Conservation (phyloP, 2,113 vertebrate genomes). For the Tenebrosternarchus preto region DNA sequence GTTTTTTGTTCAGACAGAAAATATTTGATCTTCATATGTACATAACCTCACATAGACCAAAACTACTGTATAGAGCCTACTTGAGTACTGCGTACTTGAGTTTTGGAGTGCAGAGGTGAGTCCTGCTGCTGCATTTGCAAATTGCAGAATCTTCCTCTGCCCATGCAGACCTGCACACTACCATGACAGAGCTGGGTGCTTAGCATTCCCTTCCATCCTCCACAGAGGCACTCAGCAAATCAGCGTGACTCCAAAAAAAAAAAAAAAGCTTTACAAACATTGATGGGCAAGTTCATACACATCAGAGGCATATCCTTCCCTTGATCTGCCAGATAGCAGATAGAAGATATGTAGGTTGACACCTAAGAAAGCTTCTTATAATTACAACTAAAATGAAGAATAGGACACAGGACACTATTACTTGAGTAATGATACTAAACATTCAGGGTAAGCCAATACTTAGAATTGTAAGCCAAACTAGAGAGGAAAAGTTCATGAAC, state of each 20-base stretch:
- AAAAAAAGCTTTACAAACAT: background rate
- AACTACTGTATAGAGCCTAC: too few relatives aligned
- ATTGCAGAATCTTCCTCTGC: background rate
- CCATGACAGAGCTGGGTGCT: background rate
- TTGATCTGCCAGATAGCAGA: too few relatives aligned
- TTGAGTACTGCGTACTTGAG: too few relatives aligned
- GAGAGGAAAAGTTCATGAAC: too few relatives aligned
- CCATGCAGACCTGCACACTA: background rate
- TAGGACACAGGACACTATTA: background rate
- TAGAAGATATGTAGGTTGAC: background rate
- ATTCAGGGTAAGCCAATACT: too few relatives aligned
- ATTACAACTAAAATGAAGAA: background rate
- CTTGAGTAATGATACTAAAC: too few relatives aligned
- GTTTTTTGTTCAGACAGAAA: too few relatives aligned
- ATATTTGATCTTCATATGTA: too few relatives aligned
- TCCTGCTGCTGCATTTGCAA: background rate
- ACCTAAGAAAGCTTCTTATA: background rate
- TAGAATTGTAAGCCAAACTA: too few relatives aligned
- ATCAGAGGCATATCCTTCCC: background rate
- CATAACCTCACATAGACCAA: too few relatives aligned
- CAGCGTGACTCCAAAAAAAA: background rate
- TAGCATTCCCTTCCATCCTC: slow-evolving; percentile 7
- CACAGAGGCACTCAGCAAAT: background rate
- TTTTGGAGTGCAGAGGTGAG: background rate
- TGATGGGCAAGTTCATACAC: background rate